A percentile compares a stretch with the other conserved stretches of the same genome.
Conservation (phyloP, 2,797 vertebrate species). For the Anabacerthia variegaticeps region DNA sequence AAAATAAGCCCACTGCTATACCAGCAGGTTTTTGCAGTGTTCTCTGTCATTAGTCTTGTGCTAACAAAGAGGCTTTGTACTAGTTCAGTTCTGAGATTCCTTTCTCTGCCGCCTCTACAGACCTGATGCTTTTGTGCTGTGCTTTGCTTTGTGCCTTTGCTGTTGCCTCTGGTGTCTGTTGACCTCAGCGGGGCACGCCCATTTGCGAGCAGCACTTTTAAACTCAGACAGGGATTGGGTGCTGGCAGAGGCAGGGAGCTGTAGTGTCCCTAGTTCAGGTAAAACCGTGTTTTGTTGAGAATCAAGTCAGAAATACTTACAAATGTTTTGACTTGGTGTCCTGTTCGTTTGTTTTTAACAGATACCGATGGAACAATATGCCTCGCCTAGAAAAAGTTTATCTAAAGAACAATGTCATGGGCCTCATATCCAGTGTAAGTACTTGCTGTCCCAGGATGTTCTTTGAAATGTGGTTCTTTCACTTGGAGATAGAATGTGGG, state of each 20-base stretch:
- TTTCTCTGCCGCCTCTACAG: background rate
- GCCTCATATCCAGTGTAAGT: constrained; percentile 88
- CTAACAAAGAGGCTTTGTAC: constrained; percentile 43
- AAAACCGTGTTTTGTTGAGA: background rate
- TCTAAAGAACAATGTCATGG: constrained; percentile 94
- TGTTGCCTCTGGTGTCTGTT: background rate
- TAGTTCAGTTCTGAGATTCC: background rate
- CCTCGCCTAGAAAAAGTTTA: constrained; percentile 89
- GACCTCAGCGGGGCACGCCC: background rate
- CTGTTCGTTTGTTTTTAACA: constrained; percentile 47
- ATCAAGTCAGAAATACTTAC: background rate
- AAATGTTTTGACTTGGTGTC: background rate
- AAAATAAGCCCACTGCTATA: background rate
- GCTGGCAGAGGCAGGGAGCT: background rate
- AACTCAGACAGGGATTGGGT: background rate
- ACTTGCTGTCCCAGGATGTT: background rate
- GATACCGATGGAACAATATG: constrained; percentile 96
- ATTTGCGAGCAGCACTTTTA: background rate
- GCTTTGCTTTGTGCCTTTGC: constrained; percentile 11
- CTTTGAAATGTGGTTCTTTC: background rate
- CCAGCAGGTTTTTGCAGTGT: background rate
- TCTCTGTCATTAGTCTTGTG: background rate
- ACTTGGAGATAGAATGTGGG: background rate
- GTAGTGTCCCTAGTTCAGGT: background rate
- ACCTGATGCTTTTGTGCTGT: constrained; percentile 34